phyloP scores from a whole-genome alignment of 2,113 vertebrate species.

The Tachysurus fulvidraco region DNA sequence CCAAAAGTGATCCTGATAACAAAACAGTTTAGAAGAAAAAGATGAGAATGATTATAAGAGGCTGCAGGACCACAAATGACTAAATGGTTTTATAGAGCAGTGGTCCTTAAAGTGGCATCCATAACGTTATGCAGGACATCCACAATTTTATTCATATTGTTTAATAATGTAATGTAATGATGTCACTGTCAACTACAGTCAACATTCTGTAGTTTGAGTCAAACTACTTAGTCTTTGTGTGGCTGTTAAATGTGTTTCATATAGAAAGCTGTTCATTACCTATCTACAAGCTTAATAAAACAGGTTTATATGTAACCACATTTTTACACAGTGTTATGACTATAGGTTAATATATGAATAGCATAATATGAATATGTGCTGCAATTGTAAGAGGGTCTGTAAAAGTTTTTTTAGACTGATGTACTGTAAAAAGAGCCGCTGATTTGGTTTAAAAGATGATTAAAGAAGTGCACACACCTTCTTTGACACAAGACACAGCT shows the following conservation, averaged over 20 bases:
- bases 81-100: not conserved
- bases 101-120: no score
- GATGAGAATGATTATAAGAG: not conserved
- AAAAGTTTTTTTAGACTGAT: not conserved
- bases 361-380: not conserved
- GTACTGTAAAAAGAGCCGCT: not conserved
- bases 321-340: not conserved
- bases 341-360: not conserved
- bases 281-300: not conserved
- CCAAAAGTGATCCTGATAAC: slow-evolving; percentile 91
- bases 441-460: not conserved
- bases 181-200: not conserved
- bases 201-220: not conserved
- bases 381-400: not conserved
- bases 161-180: not conserved
- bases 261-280: not conserved
- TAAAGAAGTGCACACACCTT: slow-evolving; percentile 75
- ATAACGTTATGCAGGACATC: not conserved
- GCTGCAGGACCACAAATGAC: not conserved
- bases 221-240: not conserved
- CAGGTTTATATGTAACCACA: not conserved
- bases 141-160: not conserved
- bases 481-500: slow-evolving; percentile 89
- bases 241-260: not conserved
- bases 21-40: not conserved